phyloP scores from a whole-genome alignment of 2,888 invertebrate genomes.

The Hipparchia semele region DNA sequence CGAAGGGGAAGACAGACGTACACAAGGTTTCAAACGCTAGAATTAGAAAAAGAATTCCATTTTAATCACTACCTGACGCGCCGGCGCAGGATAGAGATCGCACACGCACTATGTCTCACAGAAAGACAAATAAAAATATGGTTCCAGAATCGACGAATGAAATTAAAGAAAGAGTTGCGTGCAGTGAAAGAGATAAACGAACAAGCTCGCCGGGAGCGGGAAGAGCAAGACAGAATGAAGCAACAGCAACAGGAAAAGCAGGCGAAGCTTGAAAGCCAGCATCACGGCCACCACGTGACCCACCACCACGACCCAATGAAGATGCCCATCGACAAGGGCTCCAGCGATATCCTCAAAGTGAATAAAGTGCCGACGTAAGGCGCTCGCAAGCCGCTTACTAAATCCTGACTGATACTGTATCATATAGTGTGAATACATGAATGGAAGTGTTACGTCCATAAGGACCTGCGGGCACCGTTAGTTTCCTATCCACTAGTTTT shows the following conservation, averaged over 20 bases:
- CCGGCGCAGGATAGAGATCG: slow-evolving; percentile 97
- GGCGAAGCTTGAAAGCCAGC: slow-evolving; percentile 89
- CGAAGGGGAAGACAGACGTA: slow-evolving; percentile 98
- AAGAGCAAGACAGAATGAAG: slow-evolving; percentile 95
- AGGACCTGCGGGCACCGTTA: slow-evolving; percentile 70
- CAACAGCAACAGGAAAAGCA: slow-evolving; percentile 95
- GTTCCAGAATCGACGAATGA: slow-evolving; percentile 99
- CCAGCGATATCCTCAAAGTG: slow-evolving; percentile 90
- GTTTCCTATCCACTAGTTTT: slow-evolving; percentile 81
- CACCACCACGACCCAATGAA: slow-evolving; percentile 89
- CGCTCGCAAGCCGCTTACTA: slow-evolving; percentile 61
- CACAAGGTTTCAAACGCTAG: slow-evolving; percentile 98
- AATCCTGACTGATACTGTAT: slow-evolving; percentile 81
- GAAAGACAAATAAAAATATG: slow-evolving; percentile 98
- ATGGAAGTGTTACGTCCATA: slow-evolving; percentile 77
- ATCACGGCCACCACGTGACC: slow-evolving; percentile 87
- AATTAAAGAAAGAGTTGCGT: slow-evolving; percentile 96
- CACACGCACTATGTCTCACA: slow-evolving; percentile 97
- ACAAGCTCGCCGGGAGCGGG: slow-evolving; percentile 94
- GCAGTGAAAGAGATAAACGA: slow-evolving; percentile 98
- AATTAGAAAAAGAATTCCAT: slow-evolving; percentile 99
- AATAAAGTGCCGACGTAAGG: slow-evolving; percentile 91
- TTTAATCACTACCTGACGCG: slow-evolving; percentile 99
- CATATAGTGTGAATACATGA: slow-evolving; percentile 79
- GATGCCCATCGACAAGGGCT: slow-evolving; percentile 88